phyloP scores from a whole-genome alignment of 2,888 invertebrate species.

The Xestia ashworthii region DNA sequence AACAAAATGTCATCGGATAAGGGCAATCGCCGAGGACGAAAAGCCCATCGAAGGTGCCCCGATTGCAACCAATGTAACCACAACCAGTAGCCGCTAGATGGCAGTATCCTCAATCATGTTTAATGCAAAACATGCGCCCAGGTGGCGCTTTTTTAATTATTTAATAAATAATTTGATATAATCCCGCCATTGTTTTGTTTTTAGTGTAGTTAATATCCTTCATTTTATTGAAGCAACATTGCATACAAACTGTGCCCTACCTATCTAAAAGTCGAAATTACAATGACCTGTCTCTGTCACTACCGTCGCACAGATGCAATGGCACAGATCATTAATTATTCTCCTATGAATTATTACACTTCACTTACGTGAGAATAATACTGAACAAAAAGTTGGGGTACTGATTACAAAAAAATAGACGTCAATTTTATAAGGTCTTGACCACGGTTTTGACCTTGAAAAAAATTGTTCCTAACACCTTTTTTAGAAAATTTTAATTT shows the following conservation, averaged over 20 bases:
- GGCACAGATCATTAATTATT: no score
- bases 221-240: background rate
- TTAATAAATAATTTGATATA: constrained; percentile 40
- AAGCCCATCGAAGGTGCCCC: constrained; percentile 73
- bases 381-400: no score
- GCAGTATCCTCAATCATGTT: constrained; percentile 22
- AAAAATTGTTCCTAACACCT: no score
- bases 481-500: no score
- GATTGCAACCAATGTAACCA: constrained; percentile 75
- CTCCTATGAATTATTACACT: no score
- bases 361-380: no score
- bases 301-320: no score
- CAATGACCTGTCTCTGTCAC: no score
- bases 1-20: constrained; percentile 66
- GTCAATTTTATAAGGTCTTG: no score
- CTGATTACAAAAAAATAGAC: no score
- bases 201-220: background rate
- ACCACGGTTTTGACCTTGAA: no score
- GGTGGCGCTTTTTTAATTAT: constrained; percentile 8
- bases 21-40: constrained; percentile 72
- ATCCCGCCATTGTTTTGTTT: constrained; percentile 11
- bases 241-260: background rate
- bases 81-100: constrained; percentile 53
- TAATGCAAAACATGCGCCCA: constrained; percentile 14
- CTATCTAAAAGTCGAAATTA: no score